phyloP scores from a whole-genome alignment of 2,888 invertebrate genomes.

The Agrotis exclamationis region DNA sequence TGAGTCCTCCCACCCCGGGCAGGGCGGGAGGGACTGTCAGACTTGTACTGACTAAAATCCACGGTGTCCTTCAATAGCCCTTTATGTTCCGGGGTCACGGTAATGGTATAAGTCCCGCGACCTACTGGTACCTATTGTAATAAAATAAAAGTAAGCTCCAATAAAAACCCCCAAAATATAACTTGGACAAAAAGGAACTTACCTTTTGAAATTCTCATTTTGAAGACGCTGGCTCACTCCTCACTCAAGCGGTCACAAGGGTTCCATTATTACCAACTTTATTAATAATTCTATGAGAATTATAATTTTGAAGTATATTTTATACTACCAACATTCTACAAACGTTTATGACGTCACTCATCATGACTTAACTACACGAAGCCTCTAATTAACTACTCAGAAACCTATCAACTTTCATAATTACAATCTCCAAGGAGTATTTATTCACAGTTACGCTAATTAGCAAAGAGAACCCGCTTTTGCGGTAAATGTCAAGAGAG shows the following conservation, averaged over 20 bases:
- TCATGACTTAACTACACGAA: constrained; percentile 41
- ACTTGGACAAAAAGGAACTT: constrained; percentile 61
- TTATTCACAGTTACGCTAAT: constrained; percentile 71
- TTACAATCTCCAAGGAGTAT: constrained; percentile 44
- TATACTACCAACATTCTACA: constrained; percentile 49
- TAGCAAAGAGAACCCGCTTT: constrained; percentile 78
- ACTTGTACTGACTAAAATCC: too few relatives aligned
- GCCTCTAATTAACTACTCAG: constrained; percentile 35
- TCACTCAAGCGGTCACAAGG: constrained; percentile 76
- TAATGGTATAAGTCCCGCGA: too few relatives aligned
- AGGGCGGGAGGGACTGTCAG: too few relatives aligned
- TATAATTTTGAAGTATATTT: constrained; percentile 49
- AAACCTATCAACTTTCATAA: constrained; percentile 41
- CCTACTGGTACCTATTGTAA: constrained; percentile 28
- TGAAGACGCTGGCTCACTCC: constrained; percentile 73
- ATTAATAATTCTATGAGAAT: constrained; percentile 49
- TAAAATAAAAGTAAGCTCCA: constrained; percentile 37
- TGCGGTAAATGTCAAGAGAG: constrained; percentile 86
- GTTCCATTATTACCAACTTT: constrained; percentile 72
- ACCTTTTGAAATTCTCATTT: constrained; percentile 83
- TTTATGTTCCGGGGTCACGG: too few relatives aligned
- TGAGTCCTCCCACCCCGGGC: too few relatives aligned
- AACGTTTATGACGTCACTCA: constrained; percentile 53
- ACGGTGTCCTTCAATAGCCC: too few relatives aligned
- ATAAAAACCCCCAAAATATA: constrained; percentile 32